Percentiles rank a stretch among this genome's conserved stretches.
Conservation (phyloP, 2,888 invertebrate genomes). For the Scaptodrosophila latifasciaeformis region DNA sequence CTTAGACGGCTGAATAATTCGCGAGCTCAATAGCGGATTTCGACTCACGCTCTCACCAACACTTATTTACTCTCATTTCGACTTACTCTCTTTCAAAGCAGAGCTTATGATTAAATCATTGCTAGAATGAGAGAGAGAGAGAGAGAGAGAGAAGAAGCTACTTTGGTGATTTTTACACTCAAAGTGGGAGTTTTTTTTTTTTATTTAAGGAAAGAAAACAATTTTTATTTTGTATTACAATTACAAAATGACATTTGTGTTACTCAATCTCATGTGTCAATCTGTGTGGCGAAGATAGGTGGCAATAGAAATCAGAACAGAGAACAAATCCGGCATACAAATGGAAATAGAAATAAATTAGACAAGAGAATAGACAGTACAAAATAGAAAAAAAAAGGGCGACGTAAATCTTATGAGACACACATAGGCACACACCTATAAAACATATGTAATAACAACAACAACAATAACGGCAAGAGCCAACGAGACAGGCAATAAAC, state of each 20-base stretch:
- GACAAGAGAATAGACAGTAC: conserved; percentile 36
- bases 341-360: conserved; percentile 55
- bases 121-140: neutral
- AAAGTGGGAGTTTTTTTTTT: neutral
- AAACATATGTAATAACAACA: conserved; percentile 11
- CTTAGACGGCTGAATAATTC: too few species aligned
- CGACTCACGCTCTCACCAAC: neutral
- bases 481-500: conserved; percentile 4
- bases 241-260: conserved; percentile 54
- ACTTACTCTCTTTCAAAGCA: too few species aligned
- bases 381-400: conserved; percentile 18
- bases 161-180: too few species aligned
- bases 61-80: neutral
- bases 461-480: conserved; percentile 6
- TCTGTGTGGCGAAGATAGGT: neutral
- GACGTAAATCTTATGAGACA: conserved; percentile 46
- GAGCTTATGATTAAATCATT: too few species aligned
- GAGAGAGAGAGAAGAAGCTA: neutral
- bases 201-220: neutral
- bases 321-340: neutral
- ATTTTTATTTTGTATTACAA: conserved; percentile 30
- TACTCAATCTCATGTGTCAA: conserved; percentile 47
- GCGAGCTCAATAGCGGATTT: conserved; percentile 5
- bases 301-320: neutral
- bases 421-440: too few species aligned